Evolutionary conservation across 1,140 invertebrate species (phyloP), one percentile per base, ranked within the genome.

Genomic region (Pentalonia nigronervosa): DNA sequence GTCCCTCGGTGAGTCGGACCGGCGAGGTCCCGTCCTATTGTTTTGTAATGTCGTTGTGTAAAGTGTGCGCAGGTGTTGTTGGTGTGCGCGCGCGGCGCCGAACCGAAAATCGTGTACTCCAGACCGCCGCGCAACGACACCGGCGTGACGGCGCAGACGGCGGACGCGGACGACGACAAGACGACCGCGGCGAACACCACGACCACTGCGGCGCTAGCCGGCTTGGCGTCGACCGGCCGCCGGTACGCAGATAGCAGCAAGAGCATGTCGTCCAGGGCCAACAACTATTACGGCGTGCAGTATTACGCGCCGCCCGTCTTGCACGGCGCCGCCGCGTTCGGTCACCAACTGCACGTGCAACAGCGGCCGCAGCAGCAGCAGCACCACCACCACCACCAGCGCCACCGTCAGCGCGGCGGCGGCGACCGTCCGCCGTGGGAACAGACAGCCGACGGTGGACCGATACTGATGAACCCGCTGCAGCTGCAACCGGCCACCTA

Each of bases 381-480:
- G 34, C 56, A 41, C 4, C 41, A 50, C 1, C 17, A n/a, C 60
- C 60, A 34, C 60, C 67, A 23, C 14, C 90, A n/a, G 2, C 41
- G 11, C 3, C 56, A 91, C 67, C 91, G 41, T 7, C 47, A 34
- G 7, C 50, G 36, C 1, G 34, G 41, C 34, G 34, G 41, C 34
- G 48, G 50, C 36, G 36, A n/a, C 48, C 45, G 48, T 6, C 14
- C 21, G 11, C 34, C 50, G 8, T 60, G 53, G 88, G 47, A 60
- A 11, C 34, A 53, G 50, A 56, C 88, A 3, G 50, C 50, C 48
- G 76, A 81, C 90, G 30, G 25, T 23, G 36, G 56, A n/a, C 76
- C 91, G 47, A 53, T 92, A 50, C 47, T 92, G 34, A 92, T 92
- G 67, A 92, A 53, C 47, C 91, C 91, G 21, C 11, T 92, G 81